These are phyloP conservation scores for Leptopilina boulardi DNA, from an alignment of 1,140 invertebrate species.

Conservation along the genomic window DNA sequence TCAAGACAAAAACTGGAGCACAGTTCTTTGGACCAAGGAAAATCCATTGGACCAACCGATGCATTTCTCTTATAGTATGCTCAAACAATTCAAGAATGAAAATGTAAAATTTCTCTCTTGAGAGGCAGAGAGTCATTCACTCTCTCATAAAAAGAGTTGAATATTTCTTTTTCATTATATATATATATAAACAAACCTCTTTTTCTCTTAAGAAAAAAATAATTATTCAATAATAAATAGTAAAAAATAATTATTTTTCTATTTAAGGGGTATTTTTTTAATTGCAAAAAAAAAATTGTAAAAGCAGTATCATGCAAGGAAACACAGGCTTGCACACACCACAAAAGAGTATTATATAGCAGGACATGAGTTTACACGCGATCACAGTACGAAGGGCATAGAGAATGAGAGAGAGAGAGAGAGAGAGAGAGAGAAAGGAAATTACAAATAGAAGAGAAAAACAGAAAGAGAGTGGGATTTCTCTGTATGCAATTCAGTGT, in stretches of 20 bases:
- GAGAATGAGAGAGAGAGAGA: constrained; percentile 22
- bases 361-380: constrained; percentile 37
- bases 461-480: constrained; percentile 4
- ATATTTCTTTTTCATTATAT: not conserved
- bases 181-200: too few species aligned
- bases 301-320: constrained; percentile 37
- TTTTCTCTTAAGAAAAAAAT: too few species aligned
- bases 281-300: not conserved
- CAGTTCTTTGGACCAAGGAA: constrained; percentile 29
- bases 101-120: not conserved
- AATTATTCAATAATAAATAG: too few species aligned
- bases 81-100: not conserved
- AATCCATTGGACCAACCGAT: not conserved
- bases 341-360: constrained; percentile 35
- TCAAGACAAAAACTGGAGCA: constrained; percentile 61
- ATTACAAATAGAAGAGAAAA: constrained; percentile 3
- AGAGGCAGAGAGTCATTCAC: not conserved
- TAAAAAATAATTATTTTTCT: too few species aligned
- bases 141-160: not conserved
- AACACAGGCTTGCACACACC: constrained; percentile 37
- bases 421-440: constrained; percentile 35
- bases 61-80: not conserved
- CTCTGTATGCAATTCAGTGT: constrained; percentile 47
- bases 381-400: constrained; percentile 39
- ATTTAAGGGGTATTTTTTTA: too few species aligned